Base-by-base conservation (phyloP, 2,888 invertebrate genomes). In the Gastrophysa polygoni region DNA sequence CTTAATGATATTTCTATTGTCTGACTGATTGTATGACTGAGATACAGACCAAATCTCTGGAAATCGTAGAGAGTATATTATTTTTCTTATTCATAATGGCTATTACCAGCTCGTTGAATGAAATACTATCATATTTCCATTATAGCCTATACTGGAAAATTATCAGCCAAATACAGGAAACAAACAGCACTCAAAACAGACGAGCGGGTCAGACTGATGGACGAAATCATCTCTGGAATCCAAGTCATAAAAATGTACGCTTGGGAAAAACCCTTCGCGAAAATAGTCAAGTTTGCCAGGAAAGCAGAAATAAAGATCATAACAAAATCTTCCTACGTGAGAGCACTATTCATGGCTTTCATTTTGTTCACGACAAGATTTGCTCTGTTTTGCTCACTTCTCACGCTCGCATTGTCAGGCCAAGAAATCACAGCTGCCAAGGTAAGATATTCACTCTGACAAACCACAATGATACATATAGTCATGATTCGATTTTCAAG, bases 341-440 rank as follows among this genome's bases (percentile, higher is more conserved):
- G 91, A 59, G 88, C 88, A 0, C 75, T 89, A 8, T 89, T 89
- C 73, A 85, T 91, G 81, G 89, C 91, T 0, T 90, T 91, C 76
- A 89, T 91, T 78, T 81, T 94, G 18, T 93, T 93, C 73, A 91
- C 93, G 0, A 91, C 92, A 17, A 87, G 95, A 74, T 83, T 92
- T 20, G 90, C 95, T 0, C 82, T 94, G 0, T 92, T 91, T 75
- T 83, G 89, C 52, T 89, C 92, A 0, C 85, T 95, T 21, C 75
- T 92, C 0, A 84, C 89, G 0, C 90, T 88, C 79, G 82, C 89
- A 1, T 75, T 92, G n/a, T 78, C 86, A 0, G 89, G 88, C 1
- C 85, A 89, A 68, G 75, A 81, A 1, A 82, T 95, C 67, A 88
- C 89, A 0, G 89, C 92, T 0, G 89, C 89, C 70, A 87, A 88